phyloP scores from a whole-genome alignment of 2,797 vertebrate genomes.

The Hypotaenidia okinawae region DNA sequence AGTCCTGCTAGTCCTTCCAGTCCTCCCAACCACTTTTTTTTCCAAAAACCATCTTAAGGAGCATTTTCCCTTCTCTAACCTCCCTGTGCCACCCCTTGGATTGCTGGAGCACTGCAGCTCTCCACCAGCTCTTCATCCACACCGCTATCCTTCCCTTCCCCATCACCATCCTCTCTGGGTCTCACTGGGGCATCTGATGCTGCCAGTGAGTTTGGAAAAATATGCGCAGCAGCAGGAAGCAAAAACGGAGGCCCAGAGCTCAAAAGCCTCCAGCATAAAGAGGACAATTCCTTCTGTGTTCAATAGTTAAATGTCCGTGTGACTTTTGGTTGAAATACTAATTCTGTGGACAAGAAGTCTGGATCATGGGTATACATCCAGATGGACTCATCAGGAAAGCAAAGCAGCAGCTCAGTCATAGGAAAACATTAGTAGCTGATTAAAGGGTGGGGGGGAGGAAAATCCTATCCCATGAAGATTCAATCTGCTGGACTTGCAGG shows the following conservation, averaged over 20 bases:
- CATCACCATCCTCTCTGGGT: background rate
- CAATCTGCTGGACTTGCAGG: background rate
- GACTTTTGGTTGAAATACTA: background rate
- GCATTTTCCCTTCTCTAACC: background rate
- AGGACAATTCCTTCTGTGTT: background rate
- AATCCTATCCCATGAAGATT: background rate
- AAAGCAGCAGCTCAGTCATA: background rate
- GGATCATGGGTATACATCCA: background rate
- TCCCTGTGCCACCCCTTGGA: slow-evolving; percentile 5
- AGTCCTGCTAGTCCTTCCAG: background rate
- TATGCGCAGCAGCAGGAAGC: background rate
- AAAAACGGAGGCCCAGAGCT: background rate
- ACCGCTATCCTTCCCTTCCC: background rate
- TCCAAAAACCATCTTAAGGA: background rate
- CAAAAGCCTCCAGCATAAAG: background rate
- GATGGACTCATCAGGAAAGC: background rate
- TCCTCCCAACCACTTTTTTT: background rate
- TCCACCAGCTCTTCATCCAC: background rate
- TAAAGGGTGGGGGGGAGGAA: background rate
- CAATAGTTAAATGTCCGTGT: accelerated
- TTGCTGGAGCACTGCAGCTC: background rate
- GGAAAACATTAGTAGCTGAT: background rate
- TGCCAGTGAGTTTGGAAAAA: background rate
- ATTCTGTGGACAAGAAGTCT: background rate
- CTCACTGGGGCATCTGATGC: background rate